A percentile compares a stretch with the other conserved stretches of the same genome.
These are phyloP conservation scores for Dermatemys mawii DNA, from an alignment of 2,113 vertebrate genomes.

Conservation along the genomic window DNA sequence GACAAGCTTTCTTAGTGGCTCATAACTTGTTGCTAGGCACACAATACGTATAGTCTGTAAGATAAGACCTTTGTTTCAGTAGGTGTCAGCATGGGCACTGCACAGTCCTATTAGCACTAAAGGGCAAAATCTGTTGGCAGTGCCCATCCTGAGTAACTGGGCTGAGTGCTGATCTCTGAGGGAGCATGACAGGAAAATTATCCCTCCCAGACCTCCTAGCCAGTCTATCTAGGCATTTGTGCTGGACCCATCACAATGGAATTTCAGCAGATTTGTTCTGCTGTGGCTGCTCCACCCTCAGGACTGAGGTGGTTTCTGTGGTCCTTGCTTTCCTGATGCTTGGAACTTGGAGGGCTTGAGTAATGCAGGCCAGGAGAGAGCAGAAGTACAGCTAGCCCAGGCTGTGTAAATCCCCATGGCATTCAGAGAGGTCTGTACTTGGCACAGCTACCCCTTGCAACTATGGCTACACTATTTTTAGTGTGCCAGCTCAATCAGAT, in stretches of 20 bases:
- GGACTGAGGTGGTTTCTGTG: not conserved
- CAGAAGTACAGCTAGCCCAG: not conserved
- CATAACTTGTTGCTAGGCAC: conserved; percentile 63
- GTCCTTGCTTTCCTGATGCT: not conserved
- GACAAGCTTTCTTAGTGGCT: conserved; percentile 50
- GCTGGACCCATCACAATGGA: not conserved
- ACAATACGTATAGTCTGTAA: conserved; percentile 2
- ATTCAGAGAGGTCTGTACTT: no score
- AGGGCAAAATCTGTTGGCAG: not conserved
- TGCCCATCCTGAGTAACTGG: not conserved
- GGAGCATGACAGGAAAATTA: not conserved
- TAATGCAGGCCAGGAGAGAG: not conserved
- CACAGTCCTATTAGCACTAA: not conserved
- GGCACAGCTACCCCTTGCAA: no score
- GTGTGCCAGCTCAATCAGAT: no score
- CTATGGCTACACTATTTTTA: no score
- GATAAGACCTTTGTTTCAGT: conserved; percentile 10
- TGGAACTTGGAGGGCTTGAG: not conserved
- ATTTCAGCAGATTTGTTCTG: not conserved
- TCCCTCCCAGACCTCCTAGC: rapidly evolving
- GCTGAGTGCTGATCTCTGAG: not conserved
- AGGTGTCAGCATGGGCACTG: not conserved
- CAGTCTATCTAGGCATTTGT: rapidly evolving
- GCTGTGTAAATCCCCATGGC: no score
- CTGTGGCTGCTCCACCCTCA: not conserved